These are phyloP conservation scores for Helostoma temminkii DNA, from an alignment of 2,797 vertebrate species.

Conservation along the genomic window DNA sequence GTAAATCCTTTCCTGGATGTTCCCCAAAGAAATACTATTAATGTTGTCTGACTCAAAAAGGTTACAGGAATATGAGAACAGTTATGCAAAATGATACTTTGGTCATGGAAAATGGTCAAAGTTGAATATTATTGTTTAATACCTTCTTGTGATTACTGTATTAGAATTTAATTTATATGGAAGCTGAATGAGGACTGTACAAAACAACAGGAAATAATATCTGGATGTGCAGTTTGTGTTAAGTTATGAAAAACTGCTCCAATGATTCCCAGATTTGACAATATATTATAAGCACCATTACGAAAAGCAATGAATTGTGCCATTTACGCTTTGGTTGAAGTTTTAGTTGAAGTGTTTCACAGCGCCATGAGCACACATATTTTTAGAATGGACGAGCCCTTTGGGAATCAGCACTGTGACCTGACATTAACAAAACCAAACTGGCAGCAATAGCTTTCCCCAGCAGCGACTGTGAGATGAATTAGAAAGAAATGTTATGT, in stretches of 20 bases:
- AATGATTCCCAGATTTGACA: conserved; percentile 9
- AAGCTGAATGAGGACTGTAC: not conserved
- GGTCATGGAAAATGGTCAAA: too few species aligned
- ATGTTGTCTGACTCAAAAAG: too few species aligned
- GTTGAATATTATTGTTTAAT: too few species aligned
- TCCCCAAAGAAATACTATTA: too few species aligned
- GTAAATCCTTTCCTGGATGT: too few species aligned
- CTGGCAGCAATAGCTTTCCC: conserved; percentile 38
- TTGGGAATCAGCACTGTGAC: conserved; percentile 62
- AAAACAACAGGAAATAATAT: not conserved
- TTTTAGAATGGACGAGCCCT: conserved; percentile 53
- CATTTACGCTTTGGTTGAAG: conserved; percentile 52
- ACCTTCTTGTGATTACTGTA: not conserved
- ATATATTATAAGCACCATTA: conserved; percentile 35
- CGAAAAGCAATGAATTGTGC: conserved; percentile 53
- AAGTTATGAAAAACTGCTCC: conserved; percentile 21
- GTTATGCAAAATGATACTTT: too few species aligned
- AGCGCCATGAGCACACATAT: conserved; percentile 52
- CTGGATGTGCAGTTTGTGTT: not conserved
- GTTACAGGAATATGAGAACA: too few species aligned
- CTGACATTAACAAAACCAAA: conserved; percentile 66
- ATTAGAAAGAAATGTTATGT: conserved; percentile 42
- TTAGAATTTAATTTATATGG: conserved; percentile 4
- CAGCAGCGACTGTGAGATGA: conserved; percentile 46
- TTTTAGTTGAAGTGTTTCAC: conserved; percentile 55